Conservation (phyloP, 2,888 invertebrate species). For the Hanleya hanleyi region DNA sequence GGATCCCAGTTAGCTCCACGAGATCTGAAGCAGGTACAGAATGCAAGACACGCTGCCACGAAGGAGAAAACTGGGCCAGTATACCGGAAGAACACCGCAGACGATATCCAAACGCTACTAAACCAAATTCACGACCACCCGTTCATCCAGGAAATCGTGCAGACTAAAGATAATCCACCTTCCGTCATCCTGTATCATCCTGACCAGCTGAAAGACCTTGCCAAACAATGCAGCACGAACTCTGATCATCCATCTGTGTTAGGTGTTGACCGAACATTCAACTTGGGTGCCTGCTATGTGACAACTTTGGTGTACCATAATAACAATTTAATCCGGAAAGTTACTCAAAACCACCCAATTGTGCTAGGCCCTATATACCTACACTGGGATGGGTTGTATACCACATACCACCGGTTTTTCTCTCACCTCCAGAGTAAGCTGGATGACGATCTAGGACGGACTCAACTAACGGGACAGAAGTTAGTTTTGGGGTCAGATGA, state of each 20-base stretch:
- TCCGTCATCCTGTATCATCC: neutral
- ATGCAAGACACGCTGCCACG: neutral
- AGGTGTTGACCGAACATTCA: constrained; percentile 30
- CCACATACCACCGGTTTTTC: constrained; percentile 24
- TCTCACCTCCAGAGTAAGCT: constrained; percentile 14
- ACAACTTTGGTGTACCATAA: constrained; percentile 19
- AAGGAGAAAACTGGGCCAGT: no score
- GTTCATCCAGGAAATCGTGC: neutral
- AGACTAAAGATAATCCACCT: neutral
- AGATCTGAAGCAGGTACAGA: neutral
- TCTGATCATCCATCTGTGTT: constrained; percentile 4
- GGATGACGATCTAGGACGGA: no score
- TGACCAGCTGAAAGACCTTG: neutral
- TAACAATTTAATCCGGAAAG: neutral
- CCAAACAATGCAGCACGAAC: neutral
- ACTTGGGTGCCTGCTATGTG: constrained; percentile 19
- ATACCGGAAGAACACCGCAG: neutral
- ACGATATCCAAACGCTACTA: neutral
- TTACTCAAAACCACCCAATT: constrained; percentile 16
- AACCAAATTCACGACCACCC: neutral
- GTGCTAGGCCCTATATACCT: constrained; percentile 20
- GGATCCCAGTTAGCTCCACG: neutral
- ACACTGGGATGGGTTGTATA: constrained; percentile 21
- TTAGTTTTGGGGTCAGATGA: no score
- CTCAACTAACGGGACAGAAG: no score